Evolutionary conservation across 2,113 vertebrate genomes (phyloP).

Genomic region (Rynchops niger): DNA sequence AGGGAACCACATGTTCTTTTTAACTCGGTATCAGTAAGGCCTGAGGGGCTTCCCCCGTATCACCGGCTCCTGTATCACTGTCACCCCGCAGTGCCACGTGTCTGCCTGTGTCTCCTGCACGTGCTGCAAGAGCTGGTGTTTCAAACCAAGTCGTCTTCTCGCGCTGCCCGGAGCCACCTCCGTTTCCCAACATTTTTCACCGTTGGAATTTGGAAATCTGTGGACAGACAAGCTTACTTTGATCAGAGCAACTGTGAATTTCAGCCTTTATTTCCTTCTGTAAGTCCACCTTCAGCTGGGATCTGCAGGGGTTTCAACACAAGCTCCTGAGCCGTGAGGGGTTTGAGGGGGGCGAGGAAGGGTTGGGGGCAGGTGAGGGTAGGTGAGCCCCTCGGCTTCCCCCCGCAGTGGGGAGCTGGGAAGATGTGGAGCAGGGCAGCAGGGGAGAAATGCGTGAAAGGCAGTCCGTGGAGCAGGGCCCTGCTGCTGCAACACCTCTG

Average conservation of each 20-base stretch:
- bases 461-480: fast-evolving
- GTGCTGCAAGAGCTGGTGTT: fast-evolving
- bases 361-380: background rate
- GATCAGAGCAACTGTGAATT: background rate
- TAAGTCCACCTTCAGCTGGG: background rate
- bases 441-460: background rate
- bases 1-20: no score
- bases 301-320: background rate
- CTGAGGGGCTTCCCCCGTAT: no score
- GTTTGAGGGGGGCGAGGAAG: background rate
- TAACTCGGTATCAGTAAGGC: no score
- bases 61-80: no score
- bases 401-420: background rate
- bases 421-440: background rate
- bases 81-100: background rate
- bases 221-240: background rate
- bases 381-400: background rate
- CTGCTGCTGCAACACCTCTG: background rate
- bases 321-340: background rate
- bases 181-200: background rate
- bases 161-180: fast-evolving
- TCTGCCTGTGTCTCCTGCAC: background rate
- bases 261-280: background rate
- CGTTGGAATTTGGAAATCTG: background rate
- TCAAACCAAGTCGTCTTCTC: fast-evolving